These are phyloP conservation scores for Sialis lutaria DNA, from an alignment of 2,888 invertebrate species.

Conservation along the genomic window DNA sequence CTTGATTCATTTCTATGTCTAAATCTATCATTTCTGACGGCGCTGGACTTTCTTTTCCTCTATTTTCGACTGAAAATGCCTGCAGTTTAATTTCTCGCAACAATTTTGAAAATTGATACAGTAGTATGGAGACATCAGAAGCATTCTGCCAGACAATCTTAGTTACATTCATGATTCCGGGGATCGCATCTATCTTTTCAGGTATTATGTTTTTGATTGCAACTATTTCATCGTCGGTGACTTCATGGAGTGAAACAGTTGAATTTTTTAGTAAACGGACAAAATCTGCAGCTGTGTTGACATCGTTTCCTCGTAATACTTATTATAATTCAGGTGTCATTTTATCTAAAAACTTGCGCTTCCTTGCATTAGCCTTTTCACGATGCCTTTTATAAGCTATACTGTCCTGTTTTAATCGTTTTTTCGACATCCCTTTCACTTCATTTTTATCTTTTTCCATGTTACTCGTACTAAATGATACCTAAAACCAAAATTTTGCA, in stretches of 20 bases:
- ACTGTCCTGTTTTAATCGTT: too few species aligned
- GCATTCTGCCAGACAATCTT: slow-evolving; percentile 4
- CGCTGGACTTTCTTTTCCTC: slow-evolving; percentile 2
- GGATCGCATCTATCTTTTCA: slow-evolving; percentile 1
- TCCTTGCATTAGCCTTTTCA: too few species aligned
- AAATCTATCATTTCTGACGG: slow-evolving; percentile 1
- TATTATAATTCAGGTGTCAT: too few species aligned
- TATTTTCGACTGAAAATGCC: slow-evolving; percentile 3
- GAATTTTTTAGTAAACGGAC: slow-evolving; percentile 9
- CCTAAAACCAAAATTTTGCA: too few species aligned
- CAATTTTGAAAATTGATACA: not conserved
- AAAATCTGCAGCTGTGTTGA: slow-evolving; percentile 11
- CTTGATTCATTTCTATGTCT: slow-evolving; percentile 3
- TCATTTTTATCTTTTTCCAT: too few species aligned
- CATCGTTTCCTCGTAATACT: slow-evolving; percentile 10
- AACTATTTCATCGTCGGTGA: not conserved
- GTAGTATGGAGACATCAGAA: slow-evolving; percentile 2
- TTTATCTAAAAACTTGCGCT: too few species aligned
- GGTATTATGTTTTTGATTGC: slow-evolving; percentile 6
- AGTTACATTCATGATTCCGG: slow-evolving; percentile 4
- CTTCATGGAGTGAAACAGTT: slow-evolving; percentile 8
- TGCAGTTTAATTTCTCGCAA: not conserved
- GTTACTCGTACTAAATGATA: too few species aligned
- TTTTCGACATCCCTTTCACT: too few species aligned
- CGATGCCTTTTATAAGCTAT: too few species aligned